Evolutionary conservation across 2,113 vertebrate genomes (phyloP).

Genomic region (Oncorhynchus mykiss): DNA sequence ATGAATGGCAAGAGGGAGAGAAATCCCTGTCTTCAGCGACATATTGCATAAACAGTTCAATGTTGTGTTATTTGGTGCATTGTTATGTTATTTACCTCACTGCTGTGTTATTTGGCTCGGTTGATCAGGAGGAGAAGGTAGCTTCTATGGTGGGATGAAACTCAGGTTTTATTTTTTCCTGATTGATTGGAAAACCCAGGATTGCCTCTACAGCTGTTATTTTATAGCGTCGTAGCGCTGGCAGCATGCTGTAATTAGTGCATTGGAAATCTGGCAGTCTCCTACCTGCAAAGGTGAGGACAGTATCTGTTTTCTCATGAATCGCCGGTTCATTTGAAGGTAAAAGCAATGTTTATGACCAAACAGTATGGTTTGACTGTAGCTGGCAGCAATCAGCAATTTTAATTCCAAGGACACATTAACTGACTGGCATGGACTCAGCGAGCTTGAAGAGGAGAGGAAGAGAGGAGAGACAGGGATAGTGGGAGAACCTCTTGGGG

Average conservation of each 20-base stretch:
- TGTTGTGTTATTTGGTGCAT: neutral
- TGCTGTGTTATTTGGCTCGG: conserved; percentile 1
- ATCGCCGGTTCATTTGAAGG: conserved; percentile 33
- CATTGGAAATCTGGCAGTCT: neutral
- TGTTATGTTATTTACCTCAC: neutral
- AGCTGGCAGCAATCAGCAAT: conserved; percentile 28
- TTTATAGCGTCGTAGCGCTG: neutral
- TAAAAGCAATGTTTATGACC: conserved; percentile 36
- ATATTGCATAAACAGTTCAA: conserved; percentile 16
- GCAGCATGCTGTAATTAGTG: conserved; percentile 14
- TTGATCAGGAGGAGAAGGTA: neutral
- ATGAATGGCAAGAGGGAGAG: neutral
- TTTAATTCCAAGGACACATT: conserved; percentile 57
- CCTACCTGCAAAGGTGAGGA: neutral
- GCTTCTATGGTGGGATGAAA: neutral
- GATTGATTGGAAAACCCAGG: neutral
- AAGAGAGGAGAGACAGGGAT: conserved; percentile 12
- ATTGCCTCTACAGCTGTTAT: neutral
- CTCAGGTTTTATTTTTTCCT: conserved; percentile 18
- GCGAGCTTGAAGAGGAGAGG: conserved; percentile 6
- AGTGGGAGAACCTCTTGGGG: neutral
- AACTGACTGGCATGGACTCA: conserved; percentile 22
- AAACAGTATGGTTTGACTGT: conserved; percentile 37
- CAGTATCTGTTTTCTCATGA: conserved; percentile 13
- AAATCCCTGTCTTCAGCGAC: neutral